Percentiles rank a stretch among this genome's conserved stretches.
Conservation (phyloP, 2,113 vertebrate species). For the Fulmarus glacialis region DNA sequence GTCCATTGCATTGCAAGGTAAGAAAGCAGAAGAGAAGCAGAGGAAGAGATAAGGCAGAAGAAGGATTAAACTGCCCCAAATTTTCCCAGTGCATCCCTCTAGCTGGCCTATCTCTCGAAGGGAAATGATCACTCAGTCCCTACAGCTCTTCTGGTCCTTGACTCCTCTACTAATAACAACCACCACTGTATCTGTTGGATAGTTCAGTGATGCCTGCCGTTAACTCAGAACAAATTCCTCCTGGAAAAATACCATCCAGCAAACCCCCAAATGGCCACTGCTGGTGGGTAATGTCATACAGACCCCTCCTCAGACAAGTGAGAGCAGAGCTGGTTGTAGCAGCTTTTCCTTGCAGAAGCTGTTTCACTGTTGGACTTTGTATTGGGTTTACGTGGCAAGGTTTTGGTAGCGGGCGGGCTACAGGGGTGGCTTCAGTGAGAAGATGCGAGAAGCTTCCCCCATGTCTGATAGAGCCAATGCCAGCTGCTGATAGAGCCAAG, state of each 20-base stretch:
- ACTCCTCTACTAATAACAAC: not conserved
- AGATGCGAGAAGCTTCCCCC: not conserved
- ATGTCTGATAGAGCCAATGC: fast-evolving
- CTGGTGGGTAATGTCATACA: not conserved
- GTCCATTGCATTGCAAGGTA: not conserved
- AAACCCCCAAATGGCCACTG: not conserved
- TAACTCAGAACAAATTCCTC: not conserved
- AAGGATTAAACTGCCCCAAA: not conserved
- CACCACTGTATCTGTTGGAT: not conserved
- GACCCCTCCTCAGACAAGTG: not conserved
- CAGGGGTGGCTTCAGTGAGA: not conserved
- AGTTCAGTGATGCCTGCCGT: not conserved
- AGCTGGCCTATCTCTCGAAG: not conserved
- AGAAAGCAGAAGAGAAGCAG: not conserved
- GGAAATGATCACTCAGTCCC: not conserved
- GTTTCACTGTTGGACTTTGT: not conserved
- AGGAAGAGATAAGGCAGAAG: not conserved
- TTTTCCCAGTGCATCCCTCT: not conserved
- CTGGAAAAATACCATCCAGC: not conserved
- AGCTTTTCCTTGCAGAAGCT: not conserved
- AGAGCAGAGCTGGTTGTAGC: not conserved
- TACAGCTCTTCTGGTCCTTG: not conserved
- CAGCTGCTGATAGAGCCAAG: not conserved
- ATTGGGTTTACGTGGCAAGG: not conserved
- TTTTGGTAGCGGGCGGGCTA: fast-evolving